These are phyloP conservation scores for Thelaira solivaga DNA, from an alignment of 2,888 invertebrate genomes.

Conservation along the genomic window DNA sequence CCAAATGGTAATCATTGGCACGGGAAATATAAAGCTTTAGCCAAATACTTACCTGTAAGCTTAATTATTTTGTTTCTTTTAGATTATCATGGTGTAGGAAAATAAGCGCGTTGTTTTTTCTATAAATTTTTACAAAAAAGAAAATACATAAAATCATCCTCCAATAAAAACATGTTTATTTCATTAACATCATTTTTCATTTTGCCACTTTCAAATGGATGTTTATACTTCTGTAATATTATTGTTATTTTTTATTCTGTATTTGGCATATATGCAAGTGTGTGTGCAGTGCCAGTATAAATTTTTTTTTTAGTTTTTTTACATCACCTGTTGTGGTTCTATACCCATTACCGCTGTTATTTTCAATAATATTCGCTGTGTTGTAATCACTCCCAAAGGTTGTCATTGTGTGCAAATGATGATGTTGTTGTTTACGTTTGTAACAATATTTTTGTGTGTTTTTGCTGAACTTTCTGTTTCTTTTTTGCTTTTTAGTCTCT, in stretches of 20 bases:
- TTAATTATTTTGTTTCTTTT: neutral
- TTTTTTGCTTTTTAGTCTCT: slow-evolving; percentile 39
- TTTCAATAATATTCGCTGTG: neutral
- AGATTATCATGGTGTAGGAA: neutral
- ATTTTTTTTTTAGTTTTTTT: slow-evolving; percentile 35
- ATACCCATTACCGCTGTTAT: neutral
- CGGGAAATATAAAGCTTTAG: slow-evolving; percentile 10
- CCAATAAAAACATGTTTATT: slow-evolving; percentile 66
- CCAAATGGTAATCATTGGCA: slow-evolving; percentile 46
- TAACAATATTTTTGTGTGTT: neutral
- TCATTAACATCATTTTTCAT: slow-evolving; percentile 65
- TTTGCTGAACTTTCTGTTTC: neutral
- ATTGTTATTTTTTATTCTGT: neutral
- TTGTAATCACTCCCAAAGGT: slow-evolving; percentile 55
- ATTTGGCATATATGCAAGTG: neutral
- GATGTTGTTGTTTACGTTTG: slow-evolving; percentile 30
- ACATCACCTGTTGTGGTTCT: slow-evolving; percentile 47
- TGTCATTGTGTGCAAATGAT: slow-evolving; percentile 46
- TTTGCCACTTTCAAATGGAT: slow-evolving; percentile 47
- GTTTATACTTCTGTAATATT: slow-evolving; percentile 14
- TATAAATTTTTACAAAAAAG: neutral
- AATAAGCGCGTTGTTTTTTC: neutral
- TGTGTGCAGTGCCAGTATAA: slow-evolving; percentile 30
- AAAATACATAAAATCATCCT: slow-evolving; percentile 13
- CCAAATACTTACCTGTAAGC: slow-evolving; percentile 17